phyloP scores from a whole-genome alignment of 2,797 vertebrate genomes.

The Remorina albescens region DNA sequence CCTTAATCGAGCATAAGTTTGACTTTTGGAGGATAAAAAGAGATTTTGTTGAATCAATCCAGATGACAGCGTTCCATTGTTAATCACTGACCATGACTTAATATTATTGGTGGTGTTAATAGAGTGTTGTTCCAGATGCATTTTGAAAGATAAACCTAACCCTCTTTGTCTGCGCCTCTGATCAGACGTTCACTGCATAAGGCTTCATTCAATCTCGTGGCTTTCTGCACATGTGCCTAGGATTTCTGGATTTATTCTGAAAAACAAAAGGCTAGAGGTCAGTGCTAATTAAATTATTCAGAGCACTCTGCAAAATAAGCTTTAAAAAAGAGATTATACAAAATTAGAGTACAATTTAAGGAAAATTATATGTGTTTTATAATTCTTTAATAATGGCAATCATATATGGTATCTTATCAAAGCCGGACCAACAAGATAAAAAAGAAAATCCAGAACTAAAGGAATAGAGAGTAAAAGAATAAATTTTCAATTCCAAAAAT shows the following conservation, averaged over 20 bases:
- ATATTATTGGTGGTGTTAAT: slow-evolving; percentile 79
- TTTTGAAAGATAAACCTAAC: slow-evolving; percentile 76
- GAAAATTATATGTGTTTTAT: too few species aligned
- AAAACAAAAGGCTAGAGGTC: slow-evolving; percentile 48
- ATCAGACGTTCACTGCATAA: slow-evolving; percentile 49
- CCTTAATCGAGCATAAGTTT: slow-evolving; percentile 82
- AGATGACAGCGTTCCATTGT: slow-evolving; percentile 84
- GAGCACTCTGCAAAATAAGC: slow-evolving; percentile 58
- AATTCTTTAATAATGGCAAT: slow-evolving; percentile 14
- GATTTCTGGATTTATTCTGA: slow-evolving; percentile 65
- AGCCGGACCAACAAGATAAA: slow-evolving; percentile 3
- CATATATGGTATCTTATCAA: background rate
- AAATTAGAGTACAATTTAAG: slow-evolving; percentile 29
- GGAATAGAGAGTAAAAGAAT: background rate
- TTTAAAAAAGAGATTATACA: slow-evolving; percentile 35
- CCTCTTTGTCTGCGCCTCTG: slow-evolving; percentile 71
- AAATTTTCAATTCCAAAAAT: slow-evolving; percentile 6
- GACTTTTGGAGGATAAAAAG: slow-evolving; percentile 80
- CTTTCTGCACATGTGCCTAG: slow-evolving; percentile 47
- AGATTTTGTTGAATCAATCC: slow-evolving; percentile 85
- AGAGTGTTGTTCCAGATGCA: slow-evolving; percentile 79
- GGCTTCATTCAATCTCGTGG: slow-evolving; percentile 56
- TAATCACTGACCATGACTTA: slow-evolving; percentile 83
- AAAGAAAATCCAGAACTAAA: slow-evolving; percentile 2
- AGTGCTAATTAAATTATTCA: slow-evolving; percentile 66